Percentiles rank a stretch among this genome's conserved stretches.
Evolutionary conservation across 2,113 vertebrate species (phyloP).

Genomic region (Colius striatus): DNA sequence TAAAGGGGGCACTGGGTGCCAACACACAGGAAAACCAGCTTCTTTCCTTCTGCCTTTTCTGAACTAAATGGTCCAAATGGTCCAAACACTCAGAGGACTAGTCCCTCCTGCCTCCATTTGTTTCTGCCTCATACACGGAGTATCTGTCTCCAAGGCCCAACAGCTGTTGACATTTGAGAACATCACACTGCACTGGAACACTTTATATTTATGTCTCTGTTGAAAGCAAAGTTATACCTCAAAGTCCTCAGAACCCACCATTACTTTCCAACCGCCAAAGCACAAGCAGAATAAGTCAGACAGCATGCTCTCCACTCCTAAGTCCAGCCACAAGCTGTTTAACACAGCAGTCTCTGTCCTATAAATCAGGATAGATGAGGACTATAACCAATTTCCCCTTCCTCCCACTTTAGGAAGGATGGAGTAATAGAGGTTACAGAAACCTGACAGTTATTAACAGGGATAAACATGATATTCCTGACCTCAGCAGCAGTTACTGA

Average conservation of each 20-base stretch:
- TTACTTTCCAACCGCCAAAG: slow-evolving; percentile 25
- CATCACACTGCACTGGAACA: slow-evolving; percentile 26
- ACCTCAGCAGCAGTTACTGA: not conserved
- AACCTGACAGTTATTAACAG: slow-evolving; percentile 36
- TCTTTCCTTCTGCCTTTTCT: not conserved
- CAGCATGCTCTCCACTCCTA: not conserved
- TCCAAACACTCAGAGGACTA: not conserved
- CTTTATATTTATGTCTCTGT: slow-evolving; percentile 34
- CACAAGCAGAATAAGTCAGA: not conserved
- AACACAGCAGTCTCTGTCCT: slow-evolving; percentile 20
- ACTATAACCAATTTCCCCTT: not conserved
- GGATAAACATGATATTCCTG: slow-evolving; percentile 29
- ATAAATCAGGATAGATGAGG: slow-evolving; percentile 38
- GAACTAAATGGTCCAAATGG: not conserved
- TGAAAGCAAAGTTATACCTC: slow-evolving; percentile 44
- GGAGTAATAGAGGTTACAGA: slow-evolving; percentile 31
- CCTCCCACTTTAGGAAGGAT: slow-evolving; percentile 21
- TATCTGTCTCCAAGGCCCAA: slow-evolving; percentile 6
- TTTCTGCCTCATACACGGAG: slow-evolving; percentile 6
- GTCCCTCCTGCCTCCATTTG: not conserved
- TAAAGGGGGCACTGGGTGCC: not conserved
- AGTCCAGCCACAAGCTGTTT: slow-evolving; percentile 6
- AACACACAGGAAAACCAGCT: not conserved
- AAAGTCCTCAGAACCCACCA: slow-evolving; percentile 27
- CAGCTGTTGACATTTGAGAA: slow-evolving; percentile 49